A percentile compares a stretch with the other conserved stretches of the same genome.
These are phyloP conservation scores for Schizopygopsis pylzovi DNA, from an alignment of 2,797 vertebrate genomes.

Conservation along the genomic window DNA sequence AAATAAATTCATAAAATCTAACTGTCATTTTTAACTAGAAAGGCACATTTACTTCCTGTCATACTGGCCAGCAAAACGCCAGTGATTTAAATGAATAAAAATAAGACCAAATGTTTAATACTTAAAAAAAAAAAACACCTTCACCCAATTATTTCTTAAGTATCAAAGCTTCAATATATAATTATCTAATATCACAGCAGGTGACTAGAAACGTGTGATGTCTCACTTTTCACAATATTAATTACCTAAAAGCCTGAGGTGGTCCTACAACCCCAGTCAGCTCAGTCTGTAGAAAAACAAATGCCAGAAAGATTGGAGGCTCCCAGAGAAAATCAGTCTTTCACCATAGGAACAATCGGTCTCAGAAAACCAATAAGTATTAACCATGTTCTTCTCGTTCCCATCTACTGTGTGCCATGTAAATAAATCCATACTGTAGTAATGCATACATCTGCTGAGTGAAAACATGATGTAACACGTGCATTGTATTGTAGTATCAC, in stretches of 20 bases:
- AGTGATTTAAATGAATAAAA: background rate
- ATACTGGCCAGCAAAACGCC: background rate
- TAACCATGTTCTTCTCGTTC: background rate
- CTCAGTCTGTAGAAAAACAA: background rate
- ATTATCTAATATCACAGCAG: background rate
- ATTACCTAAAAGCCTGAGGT: background rate
- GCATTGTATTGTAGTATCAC: background rate
- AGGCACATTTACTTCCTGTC: background rate
- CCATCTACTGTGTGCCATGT: background rate
- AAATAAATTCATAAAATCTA: background rate
- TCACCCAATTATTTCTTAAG: background rate
- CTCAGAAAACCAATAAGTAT: conserved; percentile 15
- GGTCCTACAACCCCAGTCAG: background rate
- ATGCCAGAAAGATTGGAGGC: background rate
- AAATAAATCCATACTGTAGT: background rate
- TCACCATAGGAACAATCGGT: background rate
- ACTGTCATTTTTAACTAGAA: background rate
- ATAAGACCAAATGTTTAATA: background rate
- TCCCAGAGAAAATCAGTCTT: background rate
- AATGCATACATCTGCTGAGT: background rate
- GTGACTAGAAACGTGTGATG: background rate
- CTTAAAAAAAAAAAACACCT: background rate
- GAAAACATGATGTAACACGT: conserved; percentile 13
- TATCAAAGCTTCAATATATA: background rate
- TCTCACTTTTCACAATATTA: background rate